Conservation (phyloP, 2,113 vertebrate genomes). For the Mionectes macconnelli region DNA sequence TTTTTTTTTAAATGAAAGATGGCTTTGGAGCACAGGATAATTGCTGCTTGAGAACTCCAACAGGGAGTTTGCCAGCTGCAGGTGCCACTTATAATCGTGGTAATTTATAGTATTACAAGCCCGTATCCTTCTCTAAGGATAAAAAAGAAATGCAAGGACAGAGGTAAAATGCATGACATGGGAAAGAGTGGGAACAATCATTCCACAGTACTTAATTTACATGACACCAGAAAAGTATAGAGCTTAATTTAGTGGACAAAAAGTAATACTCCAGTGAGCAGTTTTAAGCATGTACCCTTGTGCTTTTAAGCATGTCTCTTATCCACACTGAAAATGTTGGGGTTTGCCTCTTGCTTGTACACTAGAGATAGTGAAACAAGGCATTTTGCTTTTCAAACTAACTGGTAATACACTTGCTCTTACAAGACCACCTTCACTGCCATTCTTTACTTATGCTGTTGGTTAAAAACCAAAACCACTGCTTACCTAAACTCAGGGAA, state of each 20-base stretch:
- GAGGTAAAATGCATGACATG: neutral
- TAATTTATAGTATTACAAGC: neutral
- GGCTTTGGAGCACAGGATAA: neutral
- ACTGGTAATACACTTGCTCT: neutral
- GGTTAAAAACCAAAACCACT: neutral
- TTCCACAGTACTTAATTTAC: neutral
- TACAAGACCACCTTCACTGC: neutral
- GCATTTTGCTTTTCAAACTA: neutral
- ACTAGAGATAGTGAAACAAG: neutral
- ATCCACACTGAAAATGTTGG: neutral
- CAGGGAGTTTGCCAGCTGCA: neutral
- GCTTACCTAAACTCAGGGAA: neutral
- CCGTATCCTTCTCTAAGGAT: neutral
- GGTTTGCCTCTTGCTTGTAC: neutral
- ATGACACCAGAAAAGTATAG: neutral
- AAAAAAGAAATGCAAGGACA: neutral
- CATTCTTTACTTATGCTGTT: neutral
- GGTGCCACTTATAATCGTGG: neutral
- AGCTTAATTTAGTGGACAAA: neutral
- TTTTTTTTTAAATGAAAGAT: neutral
- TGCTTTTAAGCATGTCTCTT: neutral
- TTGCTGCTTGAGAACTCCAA: neutral
- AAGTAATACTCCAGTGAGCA: neutral
- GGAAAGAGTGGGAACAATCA: neutral
- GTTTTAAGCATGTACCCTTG: neutral